phyloP scores from a whole-genome alignment of 2,113 vertebrate genomes.

The Periophthalmus modestus region DNA sequence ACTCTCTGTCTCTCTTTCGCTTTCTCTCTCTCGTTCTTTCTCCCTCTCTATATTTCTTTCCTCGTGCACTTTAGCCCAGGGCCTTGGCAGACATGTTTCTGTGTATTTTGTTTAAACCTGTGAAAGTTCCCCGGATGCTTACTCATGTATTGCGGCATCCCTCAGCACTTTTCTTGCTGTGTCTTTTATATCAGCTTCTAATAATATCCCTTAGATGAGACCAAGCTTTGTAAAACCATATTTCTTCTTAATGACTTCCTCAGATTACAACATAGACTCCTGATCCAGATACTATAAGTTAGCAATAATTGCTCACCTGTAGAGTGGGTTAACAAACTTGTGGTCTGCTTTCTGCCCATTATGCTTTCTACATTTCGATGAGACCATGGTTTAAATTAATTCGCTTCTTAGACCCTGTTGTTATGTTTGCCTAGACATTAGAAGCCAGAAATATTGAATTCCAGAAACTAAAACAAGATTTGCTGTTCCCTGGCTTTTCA shows the following conservation, averaged over 20 bases:
- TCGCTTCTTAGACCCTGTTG: not conserved
- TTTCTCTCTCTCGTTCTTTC: not conserved
- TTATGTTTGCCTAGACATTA: not conserved
- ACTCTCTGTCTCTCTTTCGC: not conserved
- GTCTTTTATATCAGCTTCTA: constrained; percentile 36
- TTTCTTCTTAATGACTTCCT: constrained; percentile 21
- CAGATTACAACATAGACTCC: not conserved
- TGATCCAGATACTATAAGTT: not conserved
- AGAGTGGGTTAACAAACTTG: not conserved
- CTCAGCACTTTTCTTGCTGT: constrained; percentile 40
- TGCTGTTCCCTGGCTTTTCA: not conserved
- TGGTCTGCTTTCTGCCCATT: not conserved
- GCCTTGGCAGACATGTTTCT: constrained; percentile 15
- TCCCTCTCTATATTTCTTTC: constrained; percentile 1
- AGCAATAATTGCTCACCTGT: not conserved
- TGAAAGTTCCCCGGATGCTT: constrained; percentile 40
- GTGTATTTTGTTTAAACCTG: constrained; percentile 35
- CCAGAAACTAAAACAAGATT: not conserved
- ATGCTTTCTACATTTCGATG: not conserved
- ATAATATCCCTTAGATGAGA: constrained; percentile 15
- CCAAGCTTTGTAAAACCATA: constrained; percentile 13
- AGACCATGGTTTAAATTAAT: not conserved
- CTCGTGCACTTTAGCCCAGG: constrained; percentile 28
- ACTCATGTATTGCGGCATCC: constrained; percentile 35
- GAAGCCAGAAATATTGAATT: not conserved